Conservation (phyloP, 1,140 invertebrate genomes). For the Lasaia peninsularis region DNA sequence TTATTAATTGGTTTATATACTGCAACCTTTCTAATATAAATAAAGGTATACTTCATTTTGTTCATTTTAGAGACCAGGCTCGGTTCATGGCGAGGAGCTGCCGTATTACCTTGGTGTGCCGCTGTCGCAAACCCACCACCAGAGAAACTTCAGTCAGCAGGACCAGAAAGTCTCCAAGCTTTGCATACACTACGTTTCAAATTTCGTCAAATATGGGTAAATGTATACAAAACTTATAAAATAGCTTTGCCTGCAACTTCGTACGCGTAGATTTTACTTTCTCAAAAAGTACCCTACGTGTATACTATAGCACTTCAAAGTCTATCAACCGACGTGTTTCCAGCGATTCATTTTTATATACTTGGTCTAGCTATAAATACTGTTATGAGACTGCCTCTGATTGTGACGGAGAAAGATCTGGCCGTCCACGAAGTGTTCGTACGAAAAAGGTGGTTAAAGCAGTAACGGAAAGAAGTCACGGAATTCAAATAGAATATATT, state of each 20-base stretch:
- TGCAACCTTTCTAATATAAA: not conserved
- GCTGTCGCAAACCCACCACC: conserved; percentile 79
- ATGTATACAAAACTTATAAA: not conserved
- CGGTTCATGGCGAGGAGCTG: conserved; percentile 95
- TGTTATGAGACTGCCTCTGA: too few species aligned
- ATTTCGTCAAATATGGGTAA: conserved; percentile 90
- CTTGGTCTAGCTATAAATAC: too few species aligned
- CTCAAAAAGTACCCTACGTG: too few species aligned
- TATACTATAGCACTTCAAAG: not conserved
- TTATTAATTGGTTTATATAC: not conserved
- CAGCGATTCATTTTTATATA: too few species aligned
- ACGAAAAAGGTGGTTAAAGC: too few species aligned
- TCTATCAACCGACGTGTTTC: too few species aligned
- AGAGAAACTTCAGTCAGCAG: conserved; percentile 84
- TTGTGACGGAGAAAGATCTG: too few species aligned
- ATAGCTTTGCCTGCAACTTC: not conserved
- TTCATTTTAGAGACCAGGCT: conserved; percentile 81
- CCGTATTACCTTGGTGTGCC: conserved; percentile 96
- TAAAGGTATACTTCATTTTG: not conserved
- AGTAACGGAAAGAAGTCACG: too few species aligned
- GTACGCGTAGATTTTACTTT: too few species aligned
- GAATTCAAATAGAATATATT: too few species aligned
- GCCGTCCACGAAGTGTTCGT: too few species aligned
- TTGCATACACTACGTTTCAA: conserved; percentile 89
- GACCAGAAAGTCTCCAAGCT: conserved; percentile 86